Conservation (phyloP, 2,113 vertebrate species). For the Callaeas wilsoni region DNA sequence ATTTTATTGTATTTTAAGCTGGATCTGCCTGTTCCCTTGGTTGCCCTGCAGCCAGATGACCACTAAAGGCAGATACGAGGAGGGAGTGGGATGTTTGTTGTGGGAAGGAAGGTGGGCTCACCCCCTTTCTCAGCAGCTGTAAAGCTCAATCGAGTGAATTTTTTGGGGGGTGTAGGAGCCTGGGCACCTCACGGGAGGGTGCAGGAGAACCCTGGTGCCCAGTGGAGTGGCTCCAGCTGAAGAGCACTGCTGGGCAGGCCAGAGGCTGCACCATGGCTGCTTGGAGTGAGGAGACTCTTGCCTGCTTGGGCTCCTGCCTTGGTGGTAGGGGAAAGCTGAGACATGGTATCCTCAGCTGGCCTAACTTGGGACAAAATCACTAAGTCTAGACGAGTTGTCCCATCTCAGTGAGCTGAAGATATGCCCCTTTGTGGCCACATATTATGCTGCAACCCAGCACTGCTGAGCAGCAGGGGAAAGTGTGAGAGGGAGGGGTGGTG, state of each 20-base stretch:
- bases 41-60: not conserved
- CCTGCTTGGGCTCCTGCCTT: not conserved
- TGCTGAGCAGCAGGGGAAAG: not conserved
- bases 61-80: not conserved
- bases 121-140: not conserved
- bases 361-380: not conserved
- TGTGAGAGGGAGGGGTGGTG: not conserved
- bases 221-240: not conserved
- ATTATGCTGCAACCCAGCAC: not conserved
- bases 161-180: not conserved
- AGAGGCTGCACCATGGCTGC: accelerated
- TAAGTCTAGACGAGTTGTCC: not conserved
- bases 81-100: accelerated
- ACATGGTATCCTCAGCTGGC: not conserved
- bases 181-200: not conserved
- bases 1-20: no score
- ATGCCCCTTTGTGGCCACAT: accelerated
- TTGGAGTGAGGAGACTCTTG: not conserved
- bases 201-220: not conserved
- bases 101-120: not conserved
- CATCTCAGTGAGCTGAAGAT: not conserved
- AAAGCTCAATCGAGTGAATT: not conserved
- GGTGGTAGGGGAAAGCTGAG: not conserved
- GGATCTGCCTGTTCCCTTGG: not conserved
- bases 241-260: not conserved